phyloP scores from a whole-genome alignment of 2,797 vertebrate species.

The Acrossocheilus fasciatus region DNA sequence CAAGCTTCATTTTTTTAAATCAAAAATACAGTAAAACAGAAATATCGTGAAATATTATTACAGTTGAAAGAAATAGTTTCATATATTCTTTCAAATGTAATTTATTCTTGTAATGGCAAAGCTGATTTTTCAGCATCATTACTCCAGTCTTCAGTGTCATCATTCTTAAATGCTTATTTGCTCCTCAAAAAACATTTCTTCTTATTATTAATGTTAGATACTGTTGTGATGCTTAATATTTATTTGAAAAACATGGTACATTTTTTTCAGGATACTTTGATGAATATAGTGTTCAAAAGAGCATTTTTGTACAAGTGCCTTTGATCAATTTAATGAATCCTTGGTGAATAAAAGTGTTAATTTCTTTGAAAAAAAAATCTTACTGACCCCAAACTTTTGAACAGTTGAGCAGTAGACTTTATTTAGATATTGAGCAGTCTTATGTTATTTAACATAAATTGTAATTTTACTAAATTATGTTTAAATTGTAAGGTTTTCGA shows the following conservation, averaged over 20 bases:
- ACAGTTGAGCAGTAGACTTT: not conserved
- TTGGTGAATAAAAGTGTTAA: not conserved
- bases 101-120: not conserved
- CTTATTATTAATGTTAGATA: not conserved
- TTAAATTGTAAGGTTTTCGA: not conserved
- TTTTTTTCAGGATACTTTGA: not conserved
- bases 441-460: not conserved
- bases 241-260: not conserved
- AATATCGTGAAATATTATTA: not conserved
- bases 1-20: not conserved
- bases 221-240: too few relatives aligned
- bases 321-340: too few relatives aligned
- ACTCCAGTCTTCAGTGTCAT: conserved; percentile 4
- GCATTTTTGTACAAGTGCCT: too few relatives aligned
- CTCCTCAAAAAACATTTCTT: not conserved
- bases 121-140: not conserved
- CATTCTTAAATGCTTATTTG: not conserved
- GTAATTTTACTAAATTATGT: not conserved
- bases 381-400: not conserved
- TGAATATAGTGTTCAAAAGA: too few relatives aligned
- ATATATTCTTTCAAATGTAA: not conserved
- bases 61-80: not conserved
- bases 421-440: not conserved
- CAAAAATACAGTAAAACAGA: not conserved
- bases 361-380: not conserved